These are phyloP conservation scores for Lepidurus packardi DNA, from an alignment of 1,140 invertebrate genomes.

Conservation along the genomic window DNA sequence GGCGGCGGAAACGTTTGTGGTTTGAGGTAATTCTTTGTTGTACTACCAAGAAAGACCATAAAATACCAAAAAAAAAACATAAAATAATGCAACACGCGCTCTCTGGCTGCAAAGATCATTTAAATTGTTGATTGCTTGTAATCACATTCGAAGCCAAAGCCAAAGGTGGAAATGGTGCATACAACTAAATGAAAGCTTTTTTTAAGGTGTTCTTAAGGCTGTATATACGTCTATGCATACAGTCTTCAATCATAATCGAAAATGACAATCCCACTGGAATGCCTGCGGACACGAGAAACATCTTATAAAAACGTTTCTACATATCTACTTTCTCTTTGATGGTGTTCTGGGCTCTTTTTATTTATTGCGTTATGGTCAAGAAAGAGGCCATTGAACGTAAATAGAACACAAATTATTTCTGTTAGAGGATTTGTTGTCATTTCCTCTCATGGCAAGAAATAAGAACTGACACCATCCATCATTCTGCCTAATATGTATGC, in stretches of 20 bases:
- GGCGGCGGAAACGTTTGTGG: no score
- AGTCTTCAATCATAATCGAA: background rate
- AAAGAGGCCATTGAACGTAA: background rate
- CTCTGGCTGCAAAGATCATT: no score
- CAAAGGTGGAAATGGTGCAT: no score
- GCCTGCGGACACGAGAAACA: background rate
- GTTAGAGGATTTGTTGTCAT: background rate
- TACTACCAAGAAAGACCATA: no score
- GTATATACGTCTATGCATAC: background rate
- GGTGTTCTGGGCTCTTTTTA: background rate
- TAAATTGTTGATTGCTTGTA: no score
- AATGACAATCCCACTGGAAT: background rate
- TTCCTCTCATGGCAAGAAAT: background rate
- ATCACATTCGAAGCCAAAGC: no score
- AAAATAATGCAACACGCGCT: no score
- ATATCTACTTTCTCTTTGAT: background rate
- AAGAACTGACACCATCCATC: background rate
- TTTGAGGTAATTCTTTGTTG: no score
- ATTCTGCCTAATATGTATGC: no score
- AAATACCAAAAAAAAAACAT: no score
- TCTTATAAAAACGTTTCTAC: background rate
- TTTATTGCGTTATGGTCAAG: background rate
- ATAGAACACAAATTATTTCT: background rate
- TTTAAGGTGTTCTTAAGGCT: background rate
- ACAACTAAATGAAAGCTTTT: no score